Conservation (phyloP, 2,888 invertebrate species). For the Strigamia maritima region DNA sequence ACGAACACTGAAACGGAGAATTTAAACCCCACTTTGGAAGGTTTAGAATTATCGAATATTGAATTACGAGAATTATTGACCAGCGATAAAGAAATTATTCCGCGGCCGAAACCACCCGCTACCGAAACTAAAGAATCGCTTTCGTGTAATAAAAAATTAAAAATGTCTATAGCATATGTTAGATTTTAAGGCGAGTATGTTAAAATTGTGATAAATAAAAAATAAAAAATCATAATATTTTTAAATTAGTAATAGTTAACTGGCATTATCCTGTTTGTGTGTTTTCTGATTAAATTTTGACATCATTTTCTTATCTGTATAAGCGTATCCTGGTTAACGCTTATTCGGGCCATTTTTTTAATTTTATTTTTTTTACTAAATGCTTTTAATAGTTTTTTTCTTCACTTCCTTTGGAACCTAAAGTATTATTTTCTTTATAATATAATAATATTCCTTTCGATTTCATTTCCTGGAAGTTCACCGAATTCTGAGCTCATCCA, state of each 20-base stretch:
- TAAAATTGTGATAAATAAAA: neutral
- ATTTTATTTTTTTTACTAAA: neutral
- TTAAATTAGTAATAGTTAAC: too few species aligned
- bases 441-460: neutral
- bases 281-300: too few species aligned
- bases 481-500: neutral
- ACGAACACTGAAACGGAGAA: neutral
- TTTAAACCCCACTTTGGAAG: neutral
- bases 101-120: neutral
- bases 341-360: neutral
- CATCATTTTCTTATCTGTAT: too few species aligned
- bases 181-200: neutral
- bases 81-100: neutral
- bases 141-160: neutral
- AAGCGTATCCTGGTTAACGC: too few species aligned
- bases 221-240: too few species aligned
- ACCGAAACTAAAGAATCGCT: neutral
- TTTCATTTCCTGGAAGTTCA: neutral
- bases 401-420: neutral
- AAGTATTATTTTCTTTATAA: neutral
- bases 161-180: neutral
- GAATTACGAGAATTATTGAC: neutral
- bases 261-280: too few species aligned
- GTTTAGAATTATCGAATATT: neutral
- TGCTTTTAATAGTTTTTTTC: neutral